Percentiles rank a stretch among this genome's conserved stretches.
These are phyloP conservation scores for Brachionus angularis DNA, from an alignment of 1,140 invertebrate species.

Conservation along the genomic window DNA sequence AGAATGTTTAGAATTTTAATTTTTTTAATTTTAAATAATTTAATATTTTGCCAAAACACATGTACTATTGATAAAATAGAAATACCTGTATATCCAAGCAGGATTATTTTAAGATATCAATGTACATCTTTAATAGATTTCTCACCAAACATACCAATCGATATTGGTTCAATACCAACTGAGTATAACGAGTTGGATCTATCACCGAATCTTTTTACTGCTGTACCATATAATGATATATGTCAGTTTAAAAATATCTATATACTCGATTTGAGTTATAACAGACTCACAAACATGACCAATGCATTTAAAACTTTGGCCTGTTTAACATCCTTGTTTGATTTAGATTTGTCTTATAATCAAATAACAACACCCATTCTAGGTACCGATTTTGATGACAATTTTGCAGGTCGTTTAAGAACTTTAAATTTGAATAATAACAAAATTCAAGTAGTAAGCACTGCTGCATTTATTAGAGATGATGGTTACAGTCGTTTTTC, in stretches of 20 bases:
- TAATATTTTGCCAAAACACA: not conserved
- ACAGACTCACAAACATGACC: not conserved
- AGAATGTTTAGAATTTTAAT: too few relatives aligned
- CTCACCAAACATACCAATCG: not conserved
- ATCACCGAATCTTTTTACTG: not conserved
- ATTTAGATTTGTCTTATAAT: not conserved
- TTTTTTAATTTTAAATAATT: too few relatives aligned
- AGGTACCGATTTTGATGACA: not conserved
- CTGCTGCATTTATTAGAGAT: not conserved
- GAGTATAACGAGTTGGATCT: slow-evolving; percentile 1
- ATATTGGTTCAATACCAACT: not conserved
- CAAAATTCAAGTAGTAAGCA: not conserved
- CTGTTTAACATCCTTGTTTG: not conserved
- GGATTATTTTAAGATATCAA: not conserved
- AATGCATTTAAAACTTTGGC: not conserved
- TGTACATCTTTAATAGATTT: not conserved
- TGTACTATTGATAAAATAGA: not conserved
- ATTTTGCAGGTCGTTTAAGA: not conserved
- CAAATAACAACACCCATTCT: not conserved
- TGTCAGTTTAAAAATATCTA: slow-evolving; percentile 4
- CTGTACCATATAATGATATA: not conserved
- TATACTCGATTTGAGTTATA: slow-evolving; percentile 1
- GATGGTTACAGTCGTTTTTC: not conserved
- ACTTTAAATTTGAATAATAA: not conserved
- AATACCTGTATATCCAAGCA: not conserved